Base-by-base conservation (phyloP, 2,113 vertebrate species). In the Eubucco bourcierii region DNA sequence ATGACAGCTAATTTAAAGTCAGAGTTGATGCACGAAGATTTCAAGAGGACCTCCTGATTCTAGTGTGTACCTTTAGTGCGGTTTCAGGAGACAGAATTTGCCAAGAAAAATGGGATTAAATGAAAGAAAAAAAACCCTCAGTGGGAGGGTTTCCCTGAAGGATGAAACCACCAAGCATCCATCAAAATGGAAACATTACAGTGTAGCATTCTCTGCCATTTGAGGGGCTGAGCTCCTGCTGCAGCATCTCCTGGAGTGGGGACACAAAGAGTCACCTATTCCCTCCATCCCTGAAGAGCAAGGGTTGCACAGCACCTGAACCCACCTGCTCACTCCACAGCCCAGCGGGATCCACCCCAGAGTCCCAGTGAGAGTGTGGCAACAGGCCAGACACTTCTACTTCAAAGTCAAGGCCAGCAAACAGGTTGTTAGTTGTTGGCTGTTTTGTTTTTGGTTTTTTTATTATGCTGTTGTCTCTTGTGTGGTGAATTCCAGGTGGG, bases 371-470 rank as follows among this genome's bases (percentile, higher is more conserved):
- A 93, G 87, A 80, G 81, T 34, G 23, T 90, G 97, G 95, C 94
- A 97, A 92, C 93, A 95, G n/a, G 94, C 97, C 97, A 97, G 92
- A 20, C 2, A 4, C n/a, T 88, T 80, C 82, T 75, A 95, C 94
- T 96, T 97, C 93, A 97, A 97, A 97, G 95, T 59, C 56, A 33
- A 90, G 85, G 84, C 79, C 75, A 88, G 86, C 86, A 90, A 80
- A 80, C 76, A 89, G 85, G 64, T 68, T 92, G 88, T 58, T 71
- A 87, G 67, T 9, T 94, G 78, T 44, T 93, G n/a, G n/a, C n/a
- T n/a, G n/a, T n/a, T n/a, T n/a, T n/a, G n/a, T n/a, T n/a, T n/a
- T n/a, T n/a, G n/a, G n/a, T 96, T 97, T 44, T 93, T 96, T 97
- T 95, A 81, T 91, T 39, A 71, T 3, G 9, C 81, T 5, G 56